These are phyloP conservation scores for Cuniculus paca DNA, from an alignment of 2,797 vertebrate genomes.

Conservation along the genomic window DNA sequence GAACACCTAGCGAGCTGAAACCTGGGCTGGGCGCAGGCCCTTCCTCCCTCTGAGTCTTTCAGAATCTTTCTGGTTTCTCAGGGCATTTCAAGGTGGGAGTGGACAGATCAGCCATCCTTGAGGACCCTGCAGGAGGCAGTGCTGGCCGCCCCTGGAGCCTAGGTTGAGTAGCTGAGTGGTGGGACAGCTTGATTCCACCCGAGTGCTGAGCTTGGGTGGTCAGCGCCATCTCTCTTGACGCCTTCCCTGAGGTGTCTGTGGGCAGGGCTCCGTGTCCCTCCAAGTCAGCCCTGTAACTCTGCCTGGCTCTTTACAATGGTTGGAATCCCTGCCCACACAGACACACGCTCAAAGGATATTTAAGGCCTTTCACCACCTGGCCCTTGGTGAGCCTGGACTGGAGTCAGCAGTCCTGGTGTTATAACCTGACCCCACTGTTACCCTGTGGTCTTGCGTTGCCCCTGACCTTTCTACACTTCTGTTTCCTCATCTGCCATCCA, in stretches of 20 bases:
- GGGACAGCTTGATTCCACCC: background rate
- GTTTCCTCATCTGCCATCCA: background rate
- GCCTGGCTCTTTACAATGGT: background rate
- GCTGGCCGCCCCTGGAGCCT: background rate
- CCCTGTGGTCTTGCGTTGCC: background rate
- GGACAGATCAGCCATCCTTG: background rate
- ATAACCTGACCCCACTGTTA: background rate
- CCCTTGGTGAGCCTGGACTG: background rate
- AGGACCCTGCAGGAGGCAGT: background rate
- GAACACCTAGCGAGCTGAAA: background rate
- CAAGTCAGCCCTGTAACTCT: background rate
- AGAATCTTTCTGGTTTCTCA: constrained; percentile 21
- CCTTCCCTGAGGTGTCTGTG: background rate
- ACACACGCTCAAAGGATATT: background rate
- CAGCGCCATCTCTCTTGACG: background rate
- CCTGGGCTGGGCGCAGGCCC: background rate
- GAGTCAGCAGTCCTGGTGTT: background rate
- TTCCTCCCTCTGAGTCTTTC: background rate
- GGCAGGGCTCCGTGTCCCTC: background rate
- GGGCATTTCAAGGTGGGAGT: background rate
- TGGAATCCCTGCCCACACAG: background rate
- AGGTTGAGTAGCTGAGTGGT: background rate
- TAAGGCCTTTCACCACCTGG: background rate
- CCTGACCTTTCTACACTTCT: background rate
- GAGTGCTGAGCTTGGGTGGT: background rate